Conservation (phyloP, 2,888 invertebrate genomes). For the Macaria liturata region DNA sequence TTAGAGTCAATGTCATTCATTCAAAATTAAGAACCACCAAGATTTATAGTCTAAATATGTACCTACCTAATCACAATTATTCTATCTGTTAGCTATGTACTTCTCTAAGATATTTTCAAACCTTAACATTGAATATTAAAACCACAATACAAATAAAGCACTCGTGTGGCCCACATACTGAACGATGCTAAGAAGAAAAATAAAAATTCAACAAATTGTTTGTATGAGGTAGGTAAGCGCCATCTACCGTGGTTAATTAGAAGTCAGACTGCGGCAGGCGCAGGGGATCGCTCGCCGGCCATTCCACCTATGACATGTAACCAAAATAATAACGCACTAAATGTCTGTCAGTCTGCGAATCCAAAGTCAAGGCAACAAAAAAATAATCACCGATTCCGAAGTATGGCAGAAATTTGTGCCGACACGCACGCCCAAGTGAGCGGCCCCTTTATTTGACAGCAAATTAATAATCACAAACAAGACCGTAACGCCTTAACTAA, state of each 20-base stretch:
- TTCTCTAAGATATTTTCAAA: no score
- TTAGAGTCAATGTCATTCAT: no score
- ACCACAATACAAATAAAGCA: background rate
- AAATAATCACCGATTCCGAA: conserved; percentile 80
- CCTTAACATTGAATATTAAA: no score
- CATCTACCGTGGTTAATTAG: conserved; percentile 58
- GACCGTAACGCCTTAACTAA: conserved; percentile 69
- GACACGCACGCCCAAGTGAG: conserved; percentile 82
- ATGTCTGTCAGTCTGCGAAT: conserved; percentile 76
- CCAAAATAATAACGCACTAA: conserved; percentile 66
- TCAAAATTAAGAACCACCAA: no score
- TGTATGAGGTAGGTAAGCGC: conserved; percentile 40
- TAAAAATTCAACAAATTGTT: conserved; percentile 13
- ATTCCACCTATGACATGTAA: conserved; percentile 56
- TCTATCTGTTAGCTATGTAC: no score
- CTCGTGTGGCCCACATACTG: conserved; percentile 7
- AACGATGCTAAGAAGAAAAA: conserved; percentile 7
- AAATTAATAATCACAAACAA: conserved; percentile 77
- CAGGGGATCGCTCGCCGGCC: conserved; percentile 23
- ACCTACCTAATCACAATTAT: no score
- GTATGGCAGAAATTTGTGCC: conserved; percentile 82
- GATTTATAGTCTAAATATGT: no score
- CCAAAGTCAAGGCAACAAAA: conserved; percentile 73
- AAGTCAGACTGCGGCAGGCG: conserved; percentile 42
- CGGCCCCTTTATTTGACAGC: conserved; percentile 84